A percentile compares a stretch with the other conserved stretches of the same genome.
Conservation (phyloP, 1,140 invertebrate species). For the Scaptomyza graminum region DNA sequence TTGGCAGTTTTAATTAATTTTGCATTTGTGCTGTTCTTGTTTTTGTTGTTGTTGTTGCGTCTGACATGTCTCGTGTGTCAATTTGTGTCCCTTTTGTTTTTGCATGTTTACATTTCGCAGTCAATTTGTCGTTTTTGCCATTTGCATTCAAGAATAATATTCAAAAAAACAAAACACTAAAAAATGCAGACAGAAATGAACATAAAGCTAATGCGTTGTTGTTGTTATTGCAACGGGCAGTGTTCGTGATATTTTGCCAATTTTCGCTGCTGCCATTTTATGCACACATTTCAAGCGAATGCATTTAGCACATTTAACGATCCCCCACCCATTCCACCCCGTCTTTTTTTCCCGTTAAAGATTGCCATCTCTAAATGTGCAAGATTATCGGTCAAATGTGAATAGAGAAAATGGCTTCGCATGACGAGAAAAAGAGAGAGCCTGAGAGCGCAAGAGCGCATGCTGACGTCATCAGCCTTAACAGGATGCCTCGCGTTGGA, state of each 20-base stretch:
- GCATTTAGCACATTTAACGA: constrained; percentile 60
- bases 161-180: constrained; percentile 39
- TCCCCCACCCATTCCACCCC: neutral
- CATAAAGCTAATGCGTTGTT: constrained; percentile 35
- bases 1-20: constrained; percentile 60
- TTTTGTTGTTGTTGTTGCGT: constrained; percentile 4
- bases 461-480: constrained; percentile 51
- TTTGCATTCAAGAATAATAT: constrained; percentile 23
- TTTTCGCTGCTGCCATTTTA: constrained; percentile 53
- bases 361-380: constrained; percentile 16
- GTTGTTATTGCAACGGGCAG: constrained; percentile 30
- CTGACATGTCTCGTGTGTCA: constrained; percentile 26
- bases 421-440: neutral
- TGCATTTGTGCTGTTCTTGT: constrained; percentile 10
- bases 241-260: constrained; percentile 70
- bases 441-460: constrained; percentile 9
- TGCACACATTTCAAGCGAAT: constrained; percentile 58
- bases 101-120: constrained; percentile 59
- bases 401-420: constrained; percentile 51
- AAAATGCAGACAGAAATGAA: constrained; percentile 16
- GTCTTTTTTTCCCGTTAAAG: neutral
- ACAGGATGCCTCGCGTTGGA: constrained; percentile 23
- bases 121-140: constrained; percentile 42
- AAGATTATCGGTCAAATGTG: constrained; percentile 40
- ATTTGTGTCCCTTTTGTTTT: constrained; percentile 33